Percentiles rank a stretch among this genome's conserved stretches.
phyloP scores from a whole-genome alignment of 1,140 invertebrate species.

The Caenorhabditis brenneri region DNA sequence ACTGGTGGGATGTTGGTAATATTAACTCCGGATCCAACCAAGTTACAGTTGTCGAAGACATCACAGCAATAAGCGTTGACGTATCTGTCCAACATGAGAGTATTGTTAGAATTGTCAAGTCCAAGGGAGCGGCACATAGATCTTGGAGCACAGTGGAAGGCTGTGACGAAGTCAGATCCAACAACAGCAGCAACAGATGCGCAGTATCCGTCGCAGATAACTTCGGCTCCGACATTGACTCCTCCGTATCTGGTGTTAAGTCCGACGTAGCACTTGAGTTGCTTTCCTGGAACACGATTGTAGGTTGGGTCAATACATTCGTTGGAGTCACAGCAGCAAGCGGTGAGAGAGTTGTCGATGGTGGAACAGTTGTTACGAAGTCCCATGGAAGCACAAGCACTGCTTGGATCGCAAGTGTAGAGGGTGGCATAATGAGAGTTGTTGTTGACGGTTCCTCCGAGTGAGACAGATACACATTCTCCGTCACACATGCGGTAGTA shows the following conservation, averaged over 20 bases:
- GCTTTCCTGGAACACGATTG: conserved; percentile 44
- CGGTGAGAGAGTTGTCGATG: conserved; percentile 40
- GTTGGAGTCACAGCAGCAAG: conserved; percentile 55
- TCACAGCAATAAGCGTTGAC: conserved; percentile 32
- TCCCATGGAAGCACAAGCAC: conserved; percentile 48
- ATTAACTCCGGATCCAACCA: background rate
- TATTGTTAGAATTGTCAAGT: conserved; percentile 39
- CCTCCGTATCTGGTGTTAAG: background rate
- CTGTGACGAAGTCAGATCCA: conserved; percentile 6
- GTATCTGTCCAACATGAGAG: background rate
- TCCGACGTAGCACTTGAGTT: conserved; percentile 54
- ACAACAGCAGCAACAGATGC: conserved; percentile 32
- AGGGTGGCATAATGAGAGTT: conserved; percentile 41
- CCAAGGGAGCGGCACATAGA: conserved; percentile 43
- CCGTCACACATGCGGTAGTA: conserved; percentile 47
- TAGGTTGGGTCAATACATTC: conserved; percentile 47
- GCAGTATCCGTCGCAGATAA: conserved; percentile 51
- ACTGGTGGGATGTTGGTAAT: conserved; percentile 20
- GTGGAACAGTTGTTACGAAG: conserved; percentile 51
- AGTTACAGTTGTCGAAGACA: conserved; percentile 43
- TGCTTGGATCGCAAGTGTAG: conserved; percentile 47
- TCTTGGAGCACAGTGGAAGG: conserved; percentile 50
- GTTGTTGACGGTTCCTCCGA: conserved; percentile 32
- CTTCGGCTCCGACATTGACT: conserved; percentile 34
- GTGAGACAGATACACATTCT: conserved; percentile 45